Conservation (phyloP, 1,140 invertebrate species). For the Neelides sp. region DNA sequence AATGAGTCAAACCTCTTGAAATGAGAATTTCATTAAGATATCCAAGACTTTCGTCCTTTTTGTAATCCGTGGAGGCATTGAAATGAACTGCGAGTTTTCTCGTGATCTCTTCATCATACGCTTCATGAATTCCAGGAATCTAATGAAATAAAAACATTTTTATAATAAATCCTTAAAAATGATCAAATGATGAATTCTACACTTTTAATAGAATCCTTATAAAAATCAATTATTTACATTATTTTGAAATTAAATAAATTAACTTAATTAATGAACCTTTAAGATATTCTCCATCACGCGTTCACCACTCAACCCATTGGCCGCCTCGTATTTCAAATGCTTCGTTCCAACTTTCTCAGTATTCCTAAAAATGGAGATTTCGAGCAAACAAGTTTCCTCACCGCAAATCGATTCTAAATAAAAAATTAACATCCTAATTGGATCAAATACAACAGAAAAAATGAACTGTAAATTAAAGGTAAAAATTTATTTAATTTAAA, state of each 20-base stretch:
- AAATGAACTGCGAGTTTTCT: conserved; percentile 21
- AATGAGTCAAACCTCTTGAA: conserved; percentile 12
- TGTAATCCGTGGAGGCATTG: conserved; percentile 13
- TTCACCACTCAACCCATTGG: not conserved
- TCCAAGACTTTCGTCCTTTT: conserved; percentile 18
- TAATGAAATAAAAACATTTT: not conserved
- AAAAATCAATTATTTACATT: not conserved
- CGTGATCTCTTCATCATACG: conserved; percentile 24
- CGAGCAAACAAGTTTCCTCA: conserved; percentile 17
- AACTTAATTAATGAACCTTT: not conserved
- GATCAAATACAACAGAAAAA: not conserved
- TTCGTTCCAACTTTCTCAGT: conserved; percentile 24
- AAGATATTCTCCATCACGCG: not conserved
- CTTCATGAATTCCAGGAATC: conserved; percentile 19
- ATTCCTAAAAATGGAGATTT: conserved; percentile 23
- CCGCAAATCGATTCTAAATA: conserved; percentile 18
- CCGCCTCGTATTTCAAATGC: conserved; percentile 24
- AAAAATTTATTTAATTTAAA: not conserved
- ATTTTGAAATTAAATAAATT: not conserved
- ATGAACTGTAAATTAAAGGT: not conserved
- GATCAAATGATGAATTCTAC: not conserved
- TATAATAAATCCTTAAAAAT: not conserved
- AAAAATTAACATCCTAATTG: not conserved
- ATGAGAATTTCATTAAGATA: conserved; percentile 27
- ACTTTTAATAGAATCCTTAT: not conserved